These are phyloP conservation scores for Biston stratarius DNA, from an alignment of 2,888 invertebrate species.

Conservation along the genomic window DNA sequence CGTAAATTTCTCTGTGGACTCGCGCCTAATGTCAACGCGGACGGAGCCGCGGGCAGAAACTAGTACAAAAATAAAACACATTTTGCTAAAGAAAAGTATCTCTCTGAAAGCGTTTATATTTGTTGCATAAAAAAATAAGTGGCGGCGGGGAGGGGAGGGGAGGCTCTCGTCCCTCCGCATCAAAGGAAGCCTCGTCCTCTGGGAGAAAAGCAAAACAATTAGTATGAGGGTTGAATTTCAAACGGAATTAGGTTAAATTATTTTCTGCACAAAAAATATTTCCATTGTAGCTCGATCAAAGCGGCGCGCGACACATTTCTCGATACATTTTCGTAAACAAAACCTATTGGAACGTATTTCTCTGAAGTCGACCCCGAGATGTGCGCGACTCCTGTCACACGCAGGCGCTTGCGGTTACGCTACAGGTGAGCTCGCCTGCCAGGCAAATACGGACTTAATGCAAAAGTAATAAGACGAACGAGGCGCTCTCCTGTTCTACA, in stretches of 20 bases:
- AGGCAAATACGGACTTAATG: too few species aligned
- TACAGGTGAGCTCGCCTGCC: too few species aligned
- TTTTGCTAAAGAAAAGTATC: neutral
- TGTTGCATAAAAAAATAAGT: neutral
- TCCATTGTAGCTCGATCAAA: conserved; percentile 6
- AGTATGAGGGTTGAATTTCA: conserved; percentile 24
- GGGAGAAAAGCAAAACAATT: conserved; percentile 25
- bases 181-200: conserved; percentile 10
- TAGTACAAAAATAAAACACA: too few species aligned
- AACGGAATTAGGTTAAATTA: conserved; percentile 21
- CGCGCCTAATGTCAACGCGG: too few species aligned
- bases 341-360: neutral
- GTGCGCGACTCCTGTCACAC: neutral
- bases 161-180: neutral
- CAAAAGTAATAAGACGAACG: too few species aligned
- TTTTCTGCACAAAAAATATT: conserved; percentile 6
- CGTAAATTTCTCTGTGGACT: too few species aligned
- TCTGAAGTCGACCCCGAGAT: neutral
- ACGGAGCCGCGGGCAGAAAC: too few species aligned
- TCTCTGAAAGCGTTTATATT: neutral
- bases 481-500: too few species aligned
- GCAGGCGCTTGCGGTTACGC: neutral
- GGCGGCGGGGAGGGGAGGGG: neutral
- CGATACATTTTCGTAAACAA: neutral
- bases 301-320: neutral